Percentiles rank a stretch among this genome's conserved stretches.
These are phyloP conservation scores for Alligator sinensis DNA, from an alignment of 2,113 vertebrate species.

Conservation along the genomic window DNA sequence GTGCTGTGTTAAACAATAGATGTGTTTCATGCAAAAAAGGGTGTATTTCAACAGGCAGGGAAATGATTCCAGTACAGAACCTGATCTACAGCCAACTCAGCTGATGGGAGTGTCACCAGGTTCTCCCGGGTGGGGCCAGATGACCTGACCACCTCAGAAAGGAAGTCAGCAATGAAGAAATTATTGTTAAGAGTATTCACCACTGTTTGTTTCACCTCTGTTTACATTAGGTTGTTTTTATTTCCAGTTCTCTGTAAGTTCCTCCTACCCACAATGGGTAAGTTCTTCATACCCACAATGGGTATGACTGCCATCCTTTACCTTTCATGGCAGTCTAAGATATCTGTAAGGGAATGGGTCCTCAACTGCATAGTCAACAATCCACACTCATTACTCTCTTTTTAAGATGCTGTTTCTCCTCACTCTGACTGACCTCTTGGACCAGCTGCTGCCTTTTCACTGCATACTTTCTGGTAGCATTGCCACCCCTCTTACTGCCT, in stretches of 20 bases:
- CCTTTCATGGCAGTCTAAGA: neutral
- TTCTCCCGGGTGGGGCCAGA: neutral
- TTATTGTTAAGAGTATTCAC: neutral
- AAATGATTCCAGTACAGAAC: slow-evolving; percentile 8
- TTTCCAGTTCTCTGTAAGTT: neutral
- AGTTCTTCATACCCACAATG: neutral
- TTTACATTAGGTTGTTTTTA: neutral
- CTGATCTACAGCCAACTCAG: neutral
- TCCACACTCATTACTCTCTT: neutral
- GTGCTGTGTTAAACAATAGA: slow-evolving; percentile 59
- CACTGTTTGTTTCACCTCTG: neutral
- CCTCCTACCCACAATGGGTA: neutral
- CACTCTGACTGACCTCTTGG: neutral
- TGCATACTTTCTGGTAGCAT: neutral
- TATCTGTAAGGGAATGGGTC: neutral
- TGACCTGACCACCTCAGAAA: neutral
- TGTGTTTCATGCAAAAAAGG: slow-evolving; percentile 40
- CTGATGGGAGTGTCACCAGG: neutral
- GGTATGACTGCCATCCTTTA: neutral
- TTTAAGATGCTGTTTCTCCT: neutral
- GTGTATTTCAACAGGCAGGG: slow-evolving; percentile 31
- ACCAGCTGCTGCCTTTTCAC: neutral
- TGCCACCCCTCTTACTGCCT: neutral
- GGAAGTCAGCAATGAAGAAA: neutral
- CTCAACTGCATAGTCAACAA: neutral